Evolutionary conservation across 2,888 invertebrate species (phyloP).

Genomic region (Glaucopsyche alexis): DNA sequence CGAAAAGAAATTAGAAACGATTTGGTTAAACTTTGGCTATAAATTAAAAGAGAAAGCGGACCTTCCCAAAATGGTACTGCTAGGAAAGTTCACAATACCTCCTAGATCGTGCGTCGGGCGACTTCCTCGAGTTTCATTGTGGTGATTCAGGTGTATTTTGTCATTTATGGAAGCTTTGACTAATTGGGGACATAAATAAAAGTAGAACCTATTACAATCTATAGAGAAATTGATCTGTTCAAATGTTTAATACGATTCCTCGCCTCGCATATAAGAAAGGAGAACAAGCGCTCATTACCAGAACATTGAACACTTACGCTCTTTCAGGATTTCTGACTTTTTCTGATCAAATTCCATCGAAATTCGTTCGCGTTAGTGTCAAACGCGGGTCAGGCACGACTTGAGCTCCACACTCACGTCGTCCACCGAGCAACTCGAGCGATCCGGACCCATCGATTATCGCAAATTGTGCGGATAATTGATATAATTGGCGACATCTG

Average conservation of each 20-base stretch:
- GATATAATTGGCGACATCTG: slow-evolving; percentile 48
- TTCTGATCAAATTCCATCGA: slow-evolving; percentile 16
- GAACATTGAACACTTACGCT: neutral
- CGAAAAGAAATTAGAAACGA: slow-evolving; percentile 1
- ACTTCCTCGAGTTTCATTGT: slow-evolving; percentile 17
- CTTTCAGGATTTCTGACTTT: neutral
- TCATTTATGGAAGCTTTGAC: slow-evolving; percentile 8
- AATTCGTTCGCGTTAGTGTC: slow-evolving; percentile 16
- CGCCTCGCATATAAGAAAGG: no score
- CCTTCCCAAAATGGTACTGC: slow-evolving; percentile 16
- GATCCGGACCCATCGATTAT: slow-evolving; percentile 32
- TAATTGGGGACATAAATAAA: neutral
- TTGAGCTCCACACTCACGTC: neutral
- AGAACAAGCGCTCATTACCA: no score
- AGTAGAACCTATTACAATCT: neutral
- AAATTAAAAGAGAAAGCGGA: slow-evolving; percentile 22
- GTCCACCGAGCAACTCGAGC: neutral
- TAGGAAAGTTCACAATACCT: slow-evolving; percentile 26
- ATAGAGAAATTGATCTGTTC: neutral
- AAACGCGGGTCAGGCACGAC: slow-evolving; percentile 16
- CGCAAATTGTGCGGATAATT: slow-evolving; percentile 57
- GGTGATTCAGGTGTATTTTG: slow-evolving; percentile 8
- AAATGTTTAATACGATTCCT: no score
- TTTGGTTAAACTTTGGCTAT: slow-evolving; percentile 1
- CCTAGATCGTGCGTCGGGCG: slow-evolving; percentile 17